Conservation (phyloP, 2,113 vertebrate genomes). For the Glareola pratincola region DNA sequence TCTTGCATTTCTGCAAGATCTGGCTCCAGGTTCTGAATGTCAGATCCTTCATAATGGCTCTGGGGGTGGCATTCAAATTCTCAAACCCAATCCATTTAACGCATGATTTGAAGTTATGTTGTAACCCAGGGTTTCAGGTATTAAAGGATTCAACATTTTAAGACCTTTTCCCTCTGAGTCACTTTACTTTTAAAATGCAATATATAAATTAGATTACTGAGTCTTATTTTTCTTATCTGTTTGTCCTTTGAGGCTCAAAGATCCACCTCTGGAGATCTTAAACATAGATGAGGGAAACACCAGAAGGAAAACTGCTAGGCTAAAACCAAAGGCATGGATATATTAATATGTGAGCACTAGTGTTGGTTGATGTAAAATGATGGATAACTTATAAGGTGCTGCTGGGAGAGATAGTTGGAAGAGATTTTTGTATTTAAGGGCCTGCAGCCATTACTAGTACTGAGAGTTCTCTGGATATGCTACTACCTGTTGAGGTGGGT, state of each 20-base stretch:
- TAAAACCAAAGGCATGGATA: not conserved
- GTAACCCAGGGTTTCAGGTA: not conserved
- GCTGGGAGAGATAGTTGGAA: not conserved
- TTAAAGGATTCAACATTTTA: not conserved
- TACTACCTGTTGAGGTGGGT: rapidly evolving
- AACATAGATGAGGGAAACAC: not conserved
- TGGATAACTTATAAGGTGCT: not conserved
- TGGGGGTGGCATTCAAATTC: not conserved
- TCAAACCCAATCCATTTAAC: not conserved
- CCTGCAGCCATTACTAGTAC: not conserved
- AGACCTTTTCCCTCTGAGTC: not conserved
- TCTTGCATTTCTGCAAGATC: not conserved
- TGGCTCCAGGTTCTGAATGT: not conserved
- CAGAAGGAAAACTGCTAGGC: not conserved
- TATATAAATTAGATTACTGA: not conserved
- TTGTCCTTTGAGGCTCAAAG: not conserved
- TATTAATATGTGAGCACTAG: not conserved
- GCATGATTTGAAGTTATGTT: not conserved
- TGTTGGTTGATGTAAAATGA: not conserved
- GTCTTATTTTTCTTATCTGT: not conserved
- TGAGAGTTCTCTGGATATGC: not conserved
- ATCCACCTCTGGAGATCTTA: not conserved
- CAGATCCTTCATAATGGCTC: not conserved
- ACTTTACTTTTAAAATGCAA: not conserved
- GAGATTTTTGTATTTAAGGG: not conserved